Percentiles rank a stretch among this genome's conserved stretches.
These are phyloP conservation scores for Erpornis zantholeuca DNA, from an alignment of 2,113 vertebrate species.

Conservation along the genomic window DNA sequence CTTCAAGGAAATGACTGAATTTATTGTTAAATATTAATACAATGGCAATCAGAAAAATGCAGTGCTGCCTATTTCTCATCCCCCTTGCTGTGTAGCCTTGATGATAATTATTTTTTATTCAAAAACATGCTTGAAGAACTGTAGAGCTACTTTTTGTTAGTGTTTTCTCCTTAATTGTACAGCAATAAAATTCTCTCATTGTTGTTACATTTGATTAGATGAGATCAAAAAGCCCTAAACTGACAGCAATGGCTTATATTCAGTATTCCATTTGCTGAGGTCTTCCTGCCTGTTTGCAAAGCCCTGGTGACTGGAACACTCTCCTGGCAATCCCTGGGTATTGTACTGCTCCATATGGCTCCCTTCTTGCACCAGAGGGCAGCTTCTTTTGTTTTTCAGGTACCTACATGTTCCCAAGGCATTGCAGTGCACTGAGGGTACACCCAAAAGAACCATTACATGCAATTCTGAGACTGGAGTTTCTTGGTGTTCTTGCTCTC, in stretches of 20 bases:
- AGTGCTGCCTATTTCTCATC: slow-evolving; percentile 28
- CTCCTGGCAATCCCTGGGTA: rapidly evolving
- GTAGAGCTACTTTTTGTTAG: background rate
- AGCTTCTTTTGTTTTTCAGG: background rate
- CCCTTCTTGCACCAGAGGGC: background rate
- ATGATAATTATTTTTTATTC: slow-evolving; percentile 52
- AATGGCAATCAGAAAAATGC: slow-evolving; percentile 25
- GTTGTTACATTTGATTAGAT: slow-evolving; percentile 12
- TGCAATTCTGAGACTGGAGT: background rate
- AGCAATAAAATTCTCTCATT: background rate
- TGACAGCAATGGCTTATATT: background rate
- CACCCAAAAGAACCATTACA: background rate
- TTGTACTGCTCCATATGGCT: background rate
- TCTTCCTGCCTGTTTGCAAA: background rate
- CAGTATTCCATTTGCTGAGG: background rate
- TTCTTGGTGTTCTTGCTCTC: background rate
- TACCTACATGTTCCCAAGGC: background rate
- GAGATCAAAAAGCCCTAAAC: background rate
- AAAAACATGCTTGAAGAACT: slow-evolving; percentile 41
- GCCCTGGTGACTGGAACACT: rapidly evolving
- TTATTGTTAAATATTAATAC: slow-evolving; percentile 66
- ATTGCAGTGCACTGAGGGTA: background rate
- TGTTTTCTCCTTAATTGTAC: slow-evolving; percentile 15
- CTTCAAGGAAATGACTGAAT: slow-evolving; percentile 44
- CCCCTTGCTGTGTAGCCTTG: slow-evolving; percentile 37